Percentiles rank a stretch among this genome's conserved stretches.
Evolutionary conservation across 2,888 invertebrate species (phyloP).

Genomic region (Thymelicus sylvestris): DNA sequence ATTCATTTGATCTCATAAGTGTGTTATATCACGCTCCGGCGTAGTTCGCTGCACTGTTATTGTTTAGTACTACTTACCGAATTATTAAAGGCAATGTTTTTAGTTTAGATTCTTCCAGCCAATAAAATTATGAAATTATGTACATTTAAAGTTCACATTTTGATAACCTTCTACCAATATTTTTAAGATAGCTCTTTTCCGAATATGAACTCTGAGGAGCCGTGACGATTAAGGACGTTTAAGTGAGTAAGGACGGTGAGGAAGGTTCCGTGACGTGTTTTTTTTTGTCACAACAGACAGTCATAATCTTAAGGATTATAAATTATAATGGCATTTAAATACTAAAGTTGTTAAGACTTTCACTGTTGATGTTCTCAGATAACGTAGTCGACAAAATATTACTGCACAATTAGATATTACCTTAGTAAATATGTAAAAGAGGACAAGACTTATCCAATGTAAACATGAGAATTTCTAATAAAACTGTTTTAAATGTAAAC

Average conservation of each 20-base stretch:
- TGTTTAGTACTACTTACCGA: background rate
- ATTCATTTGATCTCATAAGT: conserved; percentile 16
- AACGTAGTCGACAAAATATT: conserved; percentile 26
- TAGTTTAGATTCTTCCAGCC: background rate
- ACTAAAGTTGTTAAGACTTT: conserved; percentile 20
- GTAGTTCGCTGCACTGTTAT: conserved; percentile 1
- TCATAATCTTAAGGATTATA: conserved; percentile 11
- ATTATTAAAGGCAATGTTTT: conserved; percentile 6
- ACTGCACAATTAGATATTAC: conserved; percentile 41
- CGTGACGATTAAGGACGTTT: too few species aligned
- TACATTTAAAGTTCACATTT: background rate
- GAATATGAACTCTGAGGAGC: conserved; percentile 7
- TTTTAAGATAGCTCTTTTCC: background rate
- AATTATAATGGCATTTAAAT: conserved; percentile 25
- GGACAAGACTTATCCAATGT: conserved; percentile 79
- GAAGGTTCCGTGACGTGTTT: conserved; percentile 10
- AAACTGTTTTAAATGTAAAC: conserved; percentile 53
- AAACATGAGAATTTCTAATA: conserved; percentile 72
- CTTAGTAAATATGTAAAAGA: conserved; percentile 55
- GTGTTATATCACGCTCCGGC: background rate
- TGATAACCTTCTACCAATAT: conserved; percentile 8
- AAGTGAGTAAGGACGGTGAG: too few species aligned
- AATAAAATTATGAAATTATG: background rate
- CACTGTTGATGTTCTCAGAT: conserved; percentile 29
- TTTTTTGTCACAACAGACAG: conserved; percentile 11